Evolutionary conservation across 2,797 vertebrate genomes (phyloP), one percentile per base, ranked within the genome.

Genomic region (Eulemur mongoz): DNA sequence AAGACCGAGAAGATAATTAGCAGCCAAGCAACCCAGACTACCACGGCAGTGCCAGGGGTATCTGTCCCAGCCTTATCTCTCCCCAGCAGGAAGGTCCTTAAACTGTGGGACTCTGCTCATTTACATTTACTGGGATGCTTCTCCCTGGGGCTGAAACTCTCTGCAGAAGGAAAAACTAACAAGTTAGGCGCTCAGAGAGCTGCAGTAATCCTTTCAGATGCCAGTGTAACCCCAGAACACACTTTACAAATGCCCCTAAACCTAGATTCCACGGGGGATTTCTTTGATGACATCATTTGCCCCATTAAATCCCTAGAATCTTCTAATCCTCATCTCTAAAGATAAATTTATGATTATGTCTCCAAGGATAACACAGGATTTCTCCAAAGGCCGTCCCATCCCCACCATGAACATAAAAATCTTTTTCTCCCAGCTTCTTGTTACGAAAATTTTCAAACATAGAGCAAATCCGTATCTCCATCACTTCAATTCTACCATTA

Each of bases 321-420:
- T 86, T 85, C 79, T 70, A 65, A 85, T 89, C 76, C 70, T 69
- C 45, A 84, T 43, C 72, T 85, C 57, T 38, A 87, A 79, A 92
- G 50, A 93, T 52, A 84, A 61, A 73, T 40, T 30, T 54, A 54
- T 10, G 4, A 40, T 70, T 83, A 20, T 23, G 5, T 72, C 93
- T 78, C 59, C 25, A 11, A 78, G n/a, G 69, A 67, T 2, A 72
- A 32, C 9, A 40, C 23, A 14, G 9, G 50, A 35, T 72, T 65
- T 72, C 80, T 79, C 75, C 76, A 15, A 73, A 72, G 61, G 45
- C 50, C 3, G 3, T 8, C 45, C 65, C 54, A 40, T 6, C 5
- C 35, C 73, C 75, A 11, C 45, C 59, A 48, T 10, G 14, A 12
- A 57, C 52, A 82, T 79, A 50, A 35, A 59, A 67, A 70, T 50